These are phyloP conservation scores for Martes martes DNA, from an alignment of 2,113 vertebrate genomes.

Conservation along the genomic window DNA sequence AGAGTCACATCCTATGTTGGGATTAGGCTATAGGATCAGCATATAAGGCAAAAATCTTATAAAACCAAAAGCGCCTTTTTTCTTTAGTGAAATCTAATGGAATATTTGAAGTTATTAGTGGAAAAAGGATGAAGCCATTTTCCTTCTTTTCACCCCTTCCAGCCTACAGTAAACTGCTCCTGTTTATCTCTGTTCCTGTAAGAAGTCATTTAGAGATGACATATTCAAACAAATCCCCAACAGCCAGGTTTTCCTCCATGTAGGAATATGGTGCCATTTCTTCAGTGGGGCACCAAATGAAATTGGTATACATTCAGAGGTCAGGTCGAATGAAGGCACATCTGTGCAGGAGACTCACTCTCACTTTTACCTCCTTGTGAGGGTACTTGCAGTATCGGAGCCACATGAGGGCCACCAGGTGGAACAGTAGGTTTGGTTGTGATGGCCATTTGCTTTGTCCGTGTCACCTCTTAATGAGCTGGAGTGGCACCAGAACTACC, in stretches of 20 bases:
- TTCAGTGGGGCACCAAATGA: neutral
- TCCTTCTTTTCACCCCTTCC: neutral
- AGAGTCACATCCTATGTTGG: neutral
- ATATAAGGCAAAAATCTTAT: neutral
- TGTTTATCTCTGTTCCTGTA: slow-evolving; percentile 11
- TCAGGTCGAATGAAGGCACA: neutral
- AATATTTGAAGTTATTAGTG: neutral
- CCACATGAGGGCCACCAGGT: neutral
- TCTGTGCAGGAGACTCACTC: neutral
- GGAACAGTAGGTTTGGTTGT: neutral
- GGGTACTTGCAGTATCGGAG: neutral
- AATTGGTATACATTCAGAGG: neutral
- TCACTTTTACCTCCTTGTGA: neutral
- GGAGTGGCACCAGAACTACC: neutral
- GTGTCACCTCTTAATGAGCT: neutral
- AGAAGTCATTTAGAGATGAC: neutral
- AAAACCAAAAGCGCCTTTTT: neutral
- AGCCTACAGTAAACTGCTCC: neutral
- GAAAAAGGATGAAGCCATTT: neutral
- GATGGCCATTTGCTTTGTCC: neutral
- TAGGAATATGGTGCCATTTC: neutral
- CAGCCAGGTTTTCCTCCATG: neutral
- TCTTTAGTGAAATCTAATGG: neutral
- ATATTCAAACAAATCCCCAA: neutral
- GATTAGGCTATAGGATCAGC: neutral